These are phyloP conservation scores for Halocynthia aurantium DNA, from an alignment of 23 tunicate genomes.

Conservation along the genomic window DNA sequence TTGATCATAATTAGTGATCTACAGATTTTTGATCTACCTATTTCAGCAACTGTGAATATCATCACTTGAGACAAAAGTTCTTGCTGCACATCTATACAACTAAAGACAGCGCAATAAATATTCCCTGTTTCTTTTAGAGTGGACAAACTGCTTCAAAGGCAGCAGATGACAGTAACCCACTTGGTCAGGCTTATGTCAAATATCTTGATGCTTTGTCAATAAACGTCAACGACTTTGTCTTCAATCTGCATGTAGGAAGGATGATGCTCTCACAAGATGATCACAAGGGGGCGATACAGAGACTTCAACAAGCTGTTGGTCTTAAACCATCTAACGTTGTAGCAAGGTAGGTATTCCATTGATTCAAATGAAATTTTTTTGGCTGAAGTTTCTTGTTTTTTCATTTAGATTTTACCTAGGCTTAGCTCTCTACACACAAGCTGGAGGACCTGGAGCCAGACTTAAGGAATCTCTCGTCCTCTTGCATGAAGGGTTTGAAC, in stretches of 20 bases:
- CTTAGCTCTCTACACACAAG: constrained; percentile 40
- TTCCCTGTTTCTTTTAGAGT: constrained; percentile 22
- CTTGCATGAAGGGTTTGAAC: constrained; percentile 76
- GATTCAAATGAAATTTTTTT: not conserved
- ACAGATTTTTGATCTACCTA: too few species aligned
- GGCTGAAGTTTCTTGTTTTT: not conserved
- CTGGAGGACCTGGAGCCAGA: constrained; percentile 51
- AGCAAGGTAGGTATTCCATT: constrained; percentile 36
- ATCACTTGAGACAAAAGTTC: not conserved
- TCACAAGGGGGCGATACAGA: constrained; percentile 43
- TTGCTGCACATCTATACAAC: not conserved
- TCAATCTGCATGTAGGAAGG: constrained; percentile 71
- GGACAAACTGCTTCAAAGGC: constrained; percentile 57
- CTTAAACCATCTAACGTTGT: constrained; percentile 67
- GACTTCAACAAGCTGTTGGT: constrained; percentile 77
- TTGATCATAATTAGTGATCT: too few species aligned
- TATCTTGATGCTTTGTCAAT: constrained; percentile 72
- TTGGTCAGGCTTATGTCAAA: constrained; percentile 80
- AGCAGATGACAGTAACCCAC: constrained; percentile 51
- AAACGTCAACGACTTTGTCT: constrained; percentile 53
- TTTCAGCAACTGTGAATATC: too few species aligned
- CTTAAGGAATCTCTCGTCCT: constrained; percentile 40
- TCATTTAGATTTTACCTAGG: constrained; percentile 50
- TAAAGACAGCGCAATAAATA: not conserved
- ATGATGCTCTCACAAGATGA: constrained; percentile 65